Base-by-base conservation (phyloP, 2,113 vertebrate species). In the Catharus bicknelli region DNA sequence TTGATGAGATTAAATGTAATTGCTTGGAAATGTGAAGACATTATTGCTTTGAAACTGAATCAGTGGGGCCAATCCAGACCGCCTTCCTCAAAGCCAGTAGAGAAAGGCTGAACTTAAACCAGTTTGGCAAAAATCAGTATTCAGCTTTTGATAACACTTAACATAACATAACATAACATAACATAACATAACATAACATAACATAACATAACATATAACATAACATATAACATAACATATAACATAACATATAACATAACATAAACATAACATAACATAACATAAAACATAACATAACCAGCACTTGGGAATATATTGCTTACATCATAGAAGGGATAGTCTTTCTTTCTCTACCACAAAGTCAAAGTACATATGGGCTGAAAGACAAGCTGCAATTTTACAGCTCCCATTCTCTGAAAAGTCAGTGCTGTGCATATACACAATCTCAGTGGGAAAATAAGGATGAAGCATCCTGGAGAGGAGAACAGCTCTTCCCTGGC, bases 1-100 rank as follows among this genome's bases (percentile, higher is more conserved):
- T 17, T 66, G 42, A 96, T 51, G 70, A 89, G 54, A 92, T 92
- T 76, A 95, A 82, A 82, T n/a, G 26, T 57, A 89, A 92, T 38
- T 16, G 27, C 63, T 90, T 80, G 70, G 54, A 94, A 94, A 63
- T 74, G 91, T 90, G 58, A 95, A 83, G 72, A 34, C 40, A 36
- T 21, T 13, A 85, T 43, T 76, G 38, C 47, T 87, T 82, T 83
- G 89, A 95, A 87, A 91, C 8, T 54, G 47, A 38, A 61, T 91
- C 74, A 77, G 13, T n/a, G 11, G 32, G 58, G 51, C 38, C 58
- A 87, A 89, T 85, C 48, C 73, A 90, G 61, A 75, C 32, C 70
- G 43, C 25, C 42, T 95, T 90, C 18, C 32, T 26, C 36, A 36
- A 92, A 92, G 26, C 27, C 70, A 59, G 36, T 0, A 66, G 38